These are phyloP conservation scores for Diaprepes abbreviatus DNA, from an alignment of 2,888 invertebrate species.

Conservation along the genomic window DNA sequence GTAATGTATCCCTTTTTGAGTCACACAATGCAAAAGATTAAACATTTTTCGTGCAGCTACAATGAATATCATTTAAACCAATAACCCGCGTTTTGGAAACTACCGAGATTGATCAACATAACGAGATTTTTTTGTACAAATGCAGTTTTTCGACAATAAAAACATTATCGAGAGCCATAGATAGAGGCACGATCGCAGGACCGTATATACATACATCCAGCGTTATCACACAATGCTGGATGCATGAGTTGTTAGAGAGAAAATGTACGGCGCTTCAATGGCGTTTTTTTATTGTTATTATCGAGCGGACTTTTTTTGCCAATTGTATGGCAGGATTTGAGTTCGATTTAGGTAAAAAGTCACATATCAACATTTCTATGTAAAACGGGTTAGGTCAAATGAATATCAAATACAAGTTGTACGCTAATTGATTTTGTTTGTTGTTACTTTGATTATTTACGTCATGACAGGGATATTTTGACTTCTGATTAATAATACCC, in stretches of 20 bases:
- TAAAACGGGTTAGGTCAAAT: too few species aligned
- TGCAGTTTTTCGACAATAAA: slow-evolving; percentile 16
- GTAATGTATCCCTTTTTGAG: too few species aligned
- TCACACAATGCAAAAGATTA: too few species aligned
- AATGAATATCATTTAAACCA: neutral
- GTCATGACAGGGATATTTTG: too few species aligned
- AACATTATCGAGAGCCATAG: slow-evolving; percentile 15
- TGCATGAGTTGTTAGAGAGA: slow-evolving; percentile 7
- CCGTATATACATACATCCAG: slow-evolving; percentile 2
- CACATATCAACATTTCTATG: too few species aligned
- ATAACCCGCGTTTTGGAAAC: slow-evolving; percentile 3
- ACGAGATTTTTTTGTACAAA: slow-evolving; percentile 2
- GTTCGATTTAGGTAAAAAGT: slow-evolving; percentile 2
- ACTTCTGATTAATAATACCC: too few species aligned
- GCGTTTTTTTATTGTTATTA: slow-evolving; percentile 7
- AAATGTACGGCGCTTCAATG: slow-evolving; percentile 10
- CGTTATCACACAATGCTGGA: slow-evolving; percentile 15
- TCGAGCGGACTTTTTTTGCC: neutral
- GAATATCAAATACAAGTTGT: too few species aligned
- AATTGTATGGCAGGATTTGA: slow-evolving; percentile 2
- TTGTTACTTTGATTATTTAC: too few species aligned
- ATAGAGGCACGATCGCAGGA: slow-evolving; percentile 7
- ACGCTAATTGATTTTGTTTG: too few species aligned
- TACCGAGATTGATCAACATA: neutral
- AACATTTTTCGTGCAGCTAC: neutral